Conservation (phyloP, 2,888 invertebrate genomes). For the Terebella lapidaria region DNA sequence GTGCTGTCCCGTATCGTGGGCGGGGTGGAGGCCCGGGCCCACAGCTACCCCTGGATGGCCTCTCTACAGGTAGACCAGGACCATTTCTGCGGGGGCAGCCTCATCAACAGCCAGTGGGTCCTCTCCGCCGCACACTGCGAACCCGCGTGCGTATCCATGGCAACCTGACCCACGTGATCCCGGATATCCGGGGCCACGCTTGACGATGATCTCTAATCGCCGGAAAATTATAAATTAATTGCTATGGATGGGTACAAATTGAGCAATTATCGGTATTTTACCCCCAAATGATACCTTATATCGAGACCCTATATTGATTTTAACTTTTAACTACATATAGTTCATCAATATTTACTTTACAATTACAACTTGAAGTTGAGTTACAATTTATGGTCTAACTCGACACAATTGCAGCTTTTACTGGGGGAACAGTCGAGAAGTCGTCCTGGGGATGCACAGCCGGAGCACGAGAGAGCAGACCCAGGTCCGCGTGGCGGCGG, state of each 20-base stretch:
- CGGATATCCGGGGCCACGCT: too few relatives aligned
- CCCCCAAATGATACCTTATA: too few relatives aligned
- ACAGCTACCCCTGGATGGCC: constrained; percentile 23
- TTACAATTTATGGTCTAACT: too few relatives aligned
- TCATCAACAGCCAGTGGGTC: constrained; percentile 33
- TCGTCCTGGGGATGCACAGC: constrained; percentile 13
- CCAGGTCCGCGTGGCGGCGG: constrained; percentile 1
- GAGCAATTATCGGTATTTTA: too few relatives aligned
- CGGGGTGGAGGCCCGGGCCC: constrained; percentile 15
- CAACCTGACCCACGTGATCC: too few relatives aligned
- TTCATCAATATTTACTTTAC: too few relatives aligned
- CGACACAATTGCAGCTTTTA: not conserved
- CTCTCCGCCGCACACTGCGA: constrained; percentile 43
- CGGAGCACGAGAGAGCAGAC: constrained; percentile 5
- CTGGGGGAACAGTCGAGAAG: not conserved
- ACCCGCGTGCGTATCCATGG: constrained; percentile 5
- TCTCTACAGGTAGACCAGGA: constrained; percentile 15
- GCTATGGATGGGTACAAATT: constrained; percentile 2
- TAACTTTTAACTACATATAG: too few relatives aligned
- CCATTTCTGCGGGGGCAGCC: constrained; percentile 38
- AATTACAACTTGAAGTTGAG: too few relatives aligned
- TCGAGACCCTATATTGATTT: too few relatives aligned
- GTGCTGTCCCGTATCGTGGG: not conserved
- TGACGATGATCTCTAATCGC: too few relatives aligned
- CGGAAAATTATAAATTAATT: too few relatives aligned